These are phyloP conservation scores for Drosophila histrio DNA, from an alignment of 2,888 invertebrate genomes.

Conservation along the genomic window DNA sequence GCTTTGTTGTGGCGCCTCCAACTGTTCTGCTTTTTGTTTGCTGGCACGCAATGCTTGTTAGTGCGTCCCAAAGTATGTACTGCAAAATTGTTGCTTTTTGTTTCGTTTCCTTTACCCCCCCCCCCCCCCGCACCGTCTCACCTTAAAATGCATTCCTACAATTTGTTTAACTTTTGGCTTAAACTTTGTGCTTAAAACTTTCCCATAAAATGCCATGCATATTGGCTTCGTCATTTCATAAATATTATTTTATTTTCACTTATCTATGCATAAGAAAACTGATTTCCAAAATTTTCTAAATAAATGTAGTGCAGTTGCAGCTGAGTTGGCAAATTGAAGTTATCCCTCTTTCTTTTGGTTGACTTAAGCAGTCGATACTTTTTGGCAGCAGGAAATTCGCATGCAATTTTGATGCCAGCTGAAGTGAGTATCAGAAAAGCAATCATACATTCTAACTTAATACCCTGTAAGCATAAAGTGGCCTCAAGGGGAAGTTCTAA, in stretches of 20 bases:
- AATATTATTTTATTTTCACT: slow-evolving; percentile 11
- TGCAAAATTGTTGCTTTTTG: slow-evolving; percentile 57
- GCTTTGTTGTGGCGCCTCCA: slow-evolving; percentile 51
- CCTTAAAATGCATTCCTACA: neutral
- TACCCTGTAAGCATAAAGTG: neutral
- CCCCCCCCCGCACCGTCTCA: neutral
- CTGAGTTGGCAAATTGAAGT: slow-evolving; percentile 12
- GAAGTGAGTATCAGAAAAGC: slow-evolving; percentile 29
- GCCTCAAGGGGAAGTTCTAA: too few species aligned
- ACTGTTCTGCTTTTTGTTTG: slow-evolving; percentile 55
- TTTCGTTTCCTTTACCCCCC: slow-evolving; percentile 8
- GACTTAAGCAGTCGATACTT: slow-evolving; percentile 13
- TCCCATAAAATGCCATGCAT: slow-evolving; percentile 8
- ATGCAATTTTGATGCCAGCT: slow-evolving; percentile 37
- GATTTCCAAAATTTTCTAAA: slow-evolving; percentile 22
- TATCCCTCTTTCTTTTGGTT: neutral
- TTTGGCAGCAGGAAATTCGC: slow-evolving; percentile 24
- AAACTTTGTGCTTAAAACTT: slow-evolving; percentile 17
- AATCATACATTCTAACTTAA: slow-evolving; percentile 13
- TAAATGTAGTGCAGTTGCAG: slow-evolving; percentile 33
- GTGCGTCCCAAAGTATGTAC: slow-evolving; percentile 57
- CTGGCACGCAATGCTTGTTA: slow-evolving; percentile 68
- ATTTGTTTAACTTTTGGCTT: slow-evolving; percentile 35
- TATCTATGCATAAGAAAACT: slow-evolving; percentile 18
- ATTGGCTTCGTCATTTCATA: slow-evolving; percentile 17